phyloP scores from a whole-genome alignment of 2,113 vertebrate species.

The Suricata suricatta region DNA sequence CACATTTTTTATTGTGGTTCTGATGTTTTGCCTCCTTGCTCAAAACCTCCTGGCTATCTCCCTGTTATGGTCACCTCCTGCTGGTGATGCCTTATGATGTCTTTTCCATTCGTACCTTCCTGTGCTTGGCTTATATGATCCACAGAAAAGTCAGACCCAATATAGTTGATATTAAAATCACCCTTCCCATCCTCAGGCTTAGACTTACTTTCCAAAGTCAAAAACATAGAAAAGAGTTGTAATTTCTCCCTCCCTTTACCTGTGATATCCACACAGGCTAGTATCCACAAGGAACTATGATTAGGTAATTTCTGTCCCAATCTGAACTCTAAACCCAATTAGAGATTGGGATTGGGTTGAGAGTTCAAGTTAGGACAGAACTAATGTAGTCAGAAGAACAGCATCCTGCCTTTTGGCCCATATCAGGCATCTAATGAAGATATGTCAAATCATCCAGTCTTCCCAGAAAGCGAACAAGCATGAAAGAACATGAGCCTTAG shows the following conservation, averaged over 20 bases:
- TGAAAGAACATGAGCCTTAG: background rate
- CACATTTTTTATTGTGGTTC: background rate
- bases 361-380: constrained; percentile 1
- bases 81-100: background rate
- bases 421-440: background rate
- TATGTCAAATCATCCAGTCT: background rate
- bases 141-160: background rate
- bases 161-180: background rate
- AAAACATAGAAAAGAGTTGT: background rate
- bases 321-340: background rate
- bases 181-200: background rate
- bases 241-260: background rate
- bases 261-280: background rate
- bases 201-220: background rate
- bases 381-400: background rate
- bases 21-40: background rate
- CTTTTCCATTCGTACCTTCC: background rate
- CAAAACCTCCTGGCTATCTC: background rate
- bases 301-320: background rate
- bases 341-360: background rate
- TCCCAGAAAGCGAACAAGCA: background rate
- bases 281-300: background rate
- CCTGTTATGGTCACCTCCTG: background rate
- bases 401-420: background rate
- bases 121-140: background rate